Evolutionary conservation across 2,113 vertebrate species (phyloP).

Genomic region (Hydrochoerus hydrochaeris): DNA sequence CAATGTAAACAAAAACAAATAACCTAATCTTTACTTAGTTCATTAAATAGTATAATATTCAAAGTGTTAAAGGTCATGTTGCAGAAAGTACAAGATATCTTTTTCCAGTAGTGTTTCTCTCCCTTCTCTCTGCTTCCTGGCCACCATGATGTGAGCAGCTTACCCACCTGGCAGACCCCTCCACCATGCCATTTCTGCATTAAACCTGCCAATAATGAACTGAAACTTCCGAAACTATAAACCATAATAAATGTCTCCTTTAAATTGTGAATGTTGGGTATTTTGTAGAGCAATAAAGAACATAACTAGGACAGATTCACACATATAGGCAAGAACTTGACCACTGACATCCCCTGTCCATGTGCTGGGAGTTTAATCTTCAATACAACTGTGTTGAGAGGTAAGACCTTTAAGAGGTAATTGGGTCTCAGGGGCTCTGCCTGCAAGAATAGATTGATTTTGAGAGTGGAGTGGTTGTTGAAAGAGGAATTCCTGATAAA

Average conservation of each 20-base stretch:
- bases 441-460: not conserved
- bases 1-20: conserved; percentile 29
- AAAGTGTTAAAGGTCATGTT: not conserved
- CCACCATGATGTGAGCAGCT: not conserved
- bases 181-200: not conserved
- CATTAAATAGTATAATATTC: not conserved
- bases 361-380: not conserved
- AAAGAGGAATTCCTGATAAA: too few relatives aligned
- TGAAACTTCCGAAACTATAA: not conserved
- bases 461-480: not conserved
- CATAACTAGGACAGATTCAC: not conserved
- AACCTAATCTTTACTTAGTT: not conserved
- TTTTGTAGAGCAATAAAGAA: not conserved
- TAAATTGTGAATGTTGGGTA: not conserved
- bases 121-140: not conserved
- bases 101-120: not conserved
- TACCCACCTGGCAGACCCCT: not conserved
- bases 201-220: not conserved
- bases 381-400: not conserved
- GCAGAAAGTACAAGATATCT: not conserved
- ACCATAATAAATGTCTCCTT: not conserved
- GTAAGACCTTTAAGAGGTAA: not conserved
- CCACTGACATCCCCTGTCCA: not conserved
- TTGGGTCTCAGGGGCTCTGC: not conserved
- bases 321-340: not conserved